Conservation (phyloP, 2,888 invertebrate genomes). For the Ephialtes manifestator region DNA sequence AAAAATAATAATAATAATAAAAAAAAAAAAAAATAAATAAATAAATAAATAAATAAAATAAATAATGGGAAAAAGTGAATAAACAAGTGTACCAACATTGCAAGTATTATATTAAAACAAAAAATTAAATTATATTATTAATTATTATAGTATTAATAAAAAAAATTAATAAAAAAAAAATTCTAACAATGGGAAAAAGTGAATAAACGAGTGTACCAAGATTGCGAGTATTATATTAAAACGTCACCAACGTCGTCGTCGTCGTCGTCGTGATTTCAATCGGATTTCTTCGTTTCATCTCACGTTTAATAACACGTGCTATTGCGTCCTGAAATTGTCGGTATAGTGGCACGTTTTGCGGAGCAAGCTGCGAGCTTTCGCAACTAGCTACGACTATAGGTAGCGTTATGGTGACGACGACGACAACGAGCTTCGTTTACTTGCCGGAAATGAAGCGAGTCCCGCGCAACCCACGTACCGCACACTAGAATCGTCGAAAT, state of each 20-base stretch:
- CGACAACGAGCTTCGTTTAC: constrained; percentile 62
- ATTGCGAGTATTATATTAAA: background rate
- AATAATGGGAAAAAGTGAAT: background rate
- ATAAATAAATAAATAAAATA: background rate
- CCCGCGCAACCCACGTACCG: constrained; percentile 21
- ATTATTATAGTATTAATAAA: background rate
- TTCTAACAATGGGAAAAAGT: background rate
- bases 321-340: background rate
- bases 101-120: background rate
- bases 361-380: background rate
- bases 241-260: background rate
- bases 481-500: constrained; percentile 46
- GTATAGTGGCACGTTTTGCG: background rate
- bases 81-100: background rate
- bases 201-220: background rate
- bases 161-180: background rate
- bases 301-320: constrained; percentile 8
- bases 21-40: too few relatives aligned
- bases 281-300: constrained; percentile 8
- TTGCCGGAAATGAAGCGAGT: constrained; percentile 68
- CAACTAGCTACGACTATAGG: constrained; percentile 15
- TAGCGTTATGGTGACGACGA: constrained; percentile 15
- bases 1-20: too few relatives aligned
- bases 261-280: constrained; percentile 1
- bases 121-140: background rate